Percentiles rank a stretch among this genome's conserved stretches.
Evolutionary conservation across 1,140 invertebrate species (phyloP).

Genomic region (Drosophila carrolli): DNA sequence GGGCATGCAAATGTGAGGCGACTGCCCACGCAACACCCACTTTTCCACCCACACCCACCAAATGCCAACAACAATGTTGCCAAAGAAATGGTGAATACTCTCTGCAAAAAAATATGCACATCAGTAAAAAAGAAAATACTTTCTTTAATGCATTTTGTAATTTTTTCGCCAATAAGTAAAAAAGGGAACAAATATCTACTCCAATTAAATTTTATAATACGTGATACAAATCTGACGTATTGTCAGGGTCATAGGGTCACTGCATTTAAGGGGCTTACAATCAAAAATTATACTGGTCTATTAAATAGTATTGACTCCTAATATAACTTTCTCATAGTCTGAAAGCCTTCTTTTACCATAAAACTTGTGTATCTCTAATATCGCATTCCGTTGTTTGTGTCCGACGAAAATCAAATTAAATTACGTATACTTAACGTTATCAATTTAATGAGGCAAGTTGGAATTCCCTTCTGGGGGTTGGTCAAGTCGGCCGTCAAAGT

Average conservation of each 20-base stretch:
- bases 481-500: constrained; percentile 28
- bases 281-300: too few species aligned
- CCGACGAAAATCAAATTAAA: constrained; percentile 25
- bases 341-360: too few species aligned
- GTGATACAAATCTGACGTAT: too few species aligned
- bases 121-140: neutral
- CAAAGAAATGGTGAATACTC: constrained; percentile 24
- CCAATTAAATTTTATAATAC: too few species aligned
- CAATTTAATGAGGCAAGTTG: constrained; percentile 41
- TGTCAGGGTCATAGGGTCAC: too few species aligned
- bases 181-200: too few species aligned
- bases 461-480: constrained; percentile 35
- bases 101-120: constrained; percentile 3
- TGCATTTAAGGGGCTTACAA: too few species aligned
- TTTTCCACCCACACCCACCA: neutral
- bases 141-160: too few species aligned
- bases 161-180: too few species aligned
- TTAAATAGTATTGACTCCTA: too few species aligned
- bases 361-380: neutral
- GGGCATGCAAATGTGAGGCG: constrained; percentile 69
- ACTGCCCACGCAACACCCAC: constrained; percentile 36
- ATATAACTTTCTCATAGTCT: neutral
- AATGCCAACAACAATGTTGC: constrained; percentile 42
- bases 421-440: constrained; percentile 30
- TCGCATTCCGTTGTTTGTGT: neutral